phyloP scores from a whole-genome alignment of 2,888 invertebrate genomes.

The Chrysolina oricalcia region DNA sequence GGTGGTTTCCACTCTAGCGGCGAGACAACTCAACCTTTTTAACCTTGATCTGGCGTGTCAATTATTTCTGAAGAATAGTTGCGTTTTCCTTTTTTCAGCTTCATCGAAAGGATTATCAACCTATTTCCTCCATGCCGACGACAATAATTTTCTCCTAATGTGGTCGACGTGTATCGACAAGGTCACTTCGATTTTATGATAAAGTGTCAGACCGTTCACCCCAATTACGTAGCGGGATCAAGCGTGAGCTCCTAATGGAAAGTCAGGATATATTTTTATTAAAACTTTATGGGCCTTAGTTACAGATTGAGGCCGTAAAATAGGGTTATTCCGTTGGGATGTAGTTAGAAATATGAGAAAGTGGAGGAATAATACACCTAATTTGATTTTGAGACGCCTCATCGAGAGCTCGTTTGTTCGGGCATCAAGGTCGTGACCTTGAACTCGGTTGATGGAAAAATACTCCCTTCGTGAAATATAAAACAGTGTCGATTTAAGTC shows the following conservation, averaged over 20 bases:
- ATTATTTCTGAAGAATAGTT: no score
- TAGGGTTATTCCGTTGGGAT: not conserved
- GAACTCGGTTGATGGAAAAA: not conserved
- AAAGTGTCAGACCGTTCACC: slow-evolving; percentile 54
- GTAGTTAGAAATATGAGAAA: slow-evolving; percentile 2
- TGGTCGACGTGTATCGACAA: slow-evolving; percentile 37
- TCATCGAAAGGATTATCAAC: not conserved
- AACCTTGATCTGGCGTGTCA: no score
- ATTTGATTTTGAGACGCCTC: not conserved
- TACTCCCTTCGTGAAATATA: not conserved
- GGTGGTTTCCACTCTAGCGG: no score
- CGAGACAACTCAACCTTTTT: no score
- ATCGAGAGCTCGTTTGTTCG: not conserved
- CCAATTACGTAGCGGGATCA: slow-evolving; percentile 49
- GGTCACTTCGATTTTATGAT: slow-evolving; percentile 51
- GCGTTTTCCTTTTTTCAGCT: no score
- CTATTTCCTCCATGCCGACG: slow-evolving; percentile 21
- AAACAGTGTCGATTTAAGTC: not conserved
- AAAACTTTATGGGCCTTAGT: not conserved
- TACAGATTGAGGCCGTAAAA: slow-evolving; percentile 17
- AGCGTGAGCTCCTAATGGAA: slow-evolving; percentile 27
- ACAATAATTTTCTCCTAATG: slow-evolving; percentile 31
- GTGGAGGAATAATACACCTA: not conserved
- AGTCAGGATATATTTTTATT: slow-evolving; percentile 22
- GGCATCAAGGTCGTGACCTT: not conserved